Percentiles rank a stretch among this genome's conserved stretches.
phyloP scores from a whole-genome alignment of 35 echinoderm and acorn worm species.

The Ptychodera flava region DNA sequence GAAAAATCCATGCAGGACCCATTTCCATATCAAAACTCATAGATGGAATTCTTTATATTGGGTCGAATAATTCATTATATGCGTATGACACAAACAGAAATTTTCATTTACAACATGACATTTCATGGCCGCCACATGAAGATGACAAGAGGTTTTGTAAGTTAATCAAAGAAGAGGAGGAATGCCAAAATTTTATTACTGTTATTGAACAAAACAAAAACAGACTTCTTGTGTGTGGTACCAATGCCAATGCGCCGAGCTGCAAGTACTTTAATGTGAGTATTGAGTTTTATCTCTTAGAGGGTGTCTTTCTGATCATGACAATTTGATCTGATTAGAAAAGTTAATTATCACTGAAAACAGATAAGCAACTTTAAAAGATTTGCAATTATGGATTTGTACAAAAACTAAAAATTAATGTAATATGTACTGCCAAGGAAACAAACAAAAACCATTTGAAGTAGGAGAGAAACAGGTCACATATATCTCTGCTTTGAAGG shows the following conservation, averaged over 20 bases:
- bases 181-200: constrained; percentile 56
- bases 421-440: too few relatives aligned
- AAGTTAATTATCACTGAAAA: too few relatives aligned
- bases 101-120: neutral
- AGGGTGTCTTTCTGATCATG: neutral
- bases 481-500: neutral
- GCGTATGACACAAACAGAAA: neutral
- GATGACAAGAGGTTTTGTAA: neutral
- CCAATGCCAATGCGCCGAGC: constrained; percentile 42
- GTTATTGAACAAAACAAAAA: constrained; percentile 44
- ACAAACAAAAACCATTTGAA: too few relatives aligned
- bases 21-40: neutral
- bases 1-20: too few relatives aligned
- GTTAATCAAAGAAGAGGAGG: constrained; percentile 8
- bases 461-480: neutral
- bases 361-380: too few relatives aligned
- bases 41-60: neutral
- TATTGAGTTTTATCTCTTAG: neutral
- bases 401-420: too few relatives aligned
- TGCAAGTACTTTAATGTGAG: constrained; percentile 54
- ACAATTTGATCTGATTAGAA: too few relatives aligned
- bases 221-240: constrained; percentile 51
- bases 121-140: neutral
- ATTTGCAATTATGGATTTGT: too few relatives aligned
- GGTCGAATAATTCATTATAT: neutral